Conservation (phyloP, 2,113 vertebrate genomes). For the Mesitornis unicolor region DNA sequence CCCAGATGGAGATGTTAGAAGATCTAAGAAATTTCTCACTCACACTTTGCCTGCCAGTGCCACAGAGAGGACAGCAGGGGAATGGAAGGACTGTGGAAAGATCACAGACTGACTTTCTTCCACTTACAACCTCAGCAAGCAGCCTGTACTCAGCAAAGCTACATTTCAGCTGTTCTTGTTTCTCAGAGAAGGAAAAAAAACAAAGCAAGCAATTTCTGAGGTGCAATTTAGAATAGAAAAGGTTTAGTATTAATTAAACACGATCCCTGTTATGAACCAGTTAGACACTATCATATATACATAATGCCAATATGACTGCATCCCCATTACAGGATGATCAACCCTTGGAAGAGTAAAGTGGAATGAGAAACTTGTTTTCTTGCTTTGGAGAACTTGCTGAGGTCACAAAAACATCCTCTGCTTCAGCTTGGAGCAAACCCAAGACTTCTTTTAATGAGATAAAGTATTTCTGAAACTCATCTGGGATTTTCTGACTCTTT, state of each 20-base stretch:
- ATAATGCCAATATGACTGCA: background rate
- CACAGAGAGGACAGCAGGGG: background rate
- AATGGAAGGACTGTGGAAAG: background rate
- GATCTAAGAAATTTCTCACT: background rate
- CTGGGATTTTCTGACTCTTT: background rate
- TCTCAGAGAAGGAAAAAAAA: background rate
- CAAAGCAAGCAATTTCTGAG: background rate
- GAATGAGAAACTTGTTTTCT: conserved; percentile 12
- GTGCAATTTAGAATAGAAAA: background rate
- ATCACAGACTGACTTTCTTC: background rate
- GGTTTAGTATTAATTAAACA: background rate
- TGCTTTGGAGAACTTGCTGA: background rate
- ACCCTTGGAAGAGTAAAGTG: background rate
- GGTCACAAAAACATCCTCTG: conserved; percentile 21
- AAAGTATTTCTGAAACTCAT: background rate
- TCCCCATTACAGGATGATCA: background rate
- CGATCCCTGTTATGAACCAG: background rate
- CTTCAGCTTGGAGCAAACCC: background rate
- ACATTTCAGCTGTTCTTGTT: background rate
- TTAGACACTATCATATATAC: background rate
- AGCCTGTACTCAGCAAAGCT: background rate
- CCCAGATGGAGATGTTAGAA: fast-evolving
- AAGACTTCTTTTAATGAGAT: background rate
- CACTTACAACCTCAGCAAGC: background rate
- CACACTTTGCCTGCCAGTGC: background rate